Base-by-base conservation (phyloP, 2,113 vertebrate genomes). In the Pao palembangensis region DNA sequence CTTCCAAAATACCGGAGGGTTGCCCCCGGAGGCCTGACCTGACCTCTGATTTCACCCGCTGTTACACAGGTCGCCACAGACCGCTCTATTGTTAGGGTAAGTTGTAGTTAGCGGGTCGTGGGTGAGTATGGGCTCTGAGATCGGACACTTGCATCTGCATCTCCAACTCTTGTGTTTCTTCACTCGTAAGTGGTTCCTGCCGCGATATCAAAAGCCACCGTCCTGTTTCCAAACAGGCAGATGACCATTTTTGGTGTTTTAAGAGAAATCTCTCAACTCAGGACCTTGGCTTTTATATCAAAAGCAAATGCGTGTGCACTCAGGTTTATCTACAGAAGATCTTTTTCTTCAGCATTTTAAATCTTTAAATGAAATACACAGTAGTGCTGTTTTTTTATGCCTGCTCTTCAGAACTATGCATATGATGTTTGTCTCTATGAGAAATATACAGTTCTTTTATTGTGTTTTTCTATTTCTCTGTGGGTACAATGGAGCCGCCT, bases 61-160 rank as follows among this genome's bases (percentile, higher is more conserved):
- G 84, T 81, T 85, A 74, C 78, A 89, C 87, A 91, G 90, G 90
- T 91, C 51, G 66, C 89, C 74, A 91, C 89, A 78, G 86, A 90
- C 76, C 85, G 85, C 74, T 85, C 86, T 90, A 88, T 90, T 81
- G 83, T 87, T 90, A 91, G 89, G 89, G 89, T 91, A 91, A 91
- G 89, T 91, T 74, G 43, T 81, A 89, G 87, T 65, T 88, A 80
- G 82, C 54, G 48, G 69, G 81, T 76, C 54, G 41, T 75, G 84
- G 89, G 88, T 90, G 88, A 90, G 89, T 89, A 84, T 78, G 67
- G 48, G 51, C 58, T 80, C 66, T 28, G 75, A 61, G 59, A 69
- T 43, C 56, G 55, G 51, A 76, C 72, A 73, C 51, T 14, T 44
- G 71, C 84, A 83, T 88, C 69, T 66, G 70, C 76, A 80, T 88